Percentiles rank a stretch among this genome's conserved stretches.
Conservation (phyloP, 2,888 invertebrate genomes). For the Formica aserva region DNA sequence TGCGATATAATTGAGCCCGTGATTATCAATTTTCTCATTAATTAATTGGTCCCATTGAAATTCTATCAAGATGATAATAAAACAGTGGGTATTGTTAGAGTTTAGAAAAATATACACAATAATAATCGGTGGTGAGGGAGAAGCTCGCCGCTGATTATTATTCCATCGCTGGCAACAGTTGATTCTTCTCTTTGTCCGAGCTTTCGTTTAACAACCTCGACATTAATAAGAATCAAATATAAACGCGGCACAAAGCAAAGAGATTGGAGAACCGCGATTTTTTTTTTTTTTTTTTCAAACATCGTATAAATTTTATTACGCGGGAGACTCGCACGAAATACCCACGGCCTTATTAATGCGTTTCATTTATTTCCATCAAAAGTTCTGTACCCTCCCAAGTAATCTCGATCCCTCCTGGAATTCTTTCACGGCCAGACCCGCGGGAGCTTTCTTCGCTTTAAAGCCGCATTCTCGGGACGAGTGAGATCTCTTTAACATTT, state of each 20-base stretch:
- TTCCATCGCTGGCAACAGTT: slow-evolving; percentile 36
- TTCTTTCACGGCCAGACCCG: slow-evolving; percentile 51
- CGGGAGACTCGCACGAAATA: slow-evolving; percentile 49
- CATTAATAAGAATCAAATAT: slow-evolving; percentile 68
- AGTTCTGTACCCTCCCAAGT: slow-evolving; percentile 45
- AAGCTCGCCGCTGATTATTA: slow-evolving; percentile 39
- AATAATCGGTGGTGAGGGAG: background rate
- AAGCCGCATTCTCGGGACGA: slow-evolving; percentile 50
- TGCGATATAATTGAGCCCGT: slow-evolving; percentile 54
- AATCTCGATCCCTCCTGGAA: slow-evolving; percentile 52
- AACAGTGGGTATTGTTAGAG: slow-evolving; percentile 30
- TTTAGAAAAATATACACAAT: slow-evolving; percentile 35
- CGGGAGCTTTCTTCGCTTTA: slow-evolving; percentile 46
- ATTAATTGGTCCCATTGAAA: slow-evolving; percentile 51
- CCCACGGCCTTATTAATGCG: slow-evolving; percentile 60
- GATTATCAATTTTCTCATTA: slow-evolving; percentile 57
- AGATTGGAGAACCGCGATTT: slow-evolving; percentile 43
- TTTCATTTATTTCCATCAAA: slow-evolving; percentile 64
- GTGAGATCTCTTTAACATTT: slow-evolving; percentile 59
- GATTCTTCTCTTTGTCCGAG: background rate
- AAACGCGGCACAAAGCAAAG: slow-evolving; percentile 35
- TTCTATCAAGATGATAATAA: slow-evolving; percentile 49
- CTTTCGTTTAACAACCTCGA: slow-evolving; percentile 35
- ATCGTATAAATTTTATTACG: slow-evolving; percentile 67
- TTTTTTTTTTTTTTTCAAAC: slow-evolving; percentile 48